These are phyloP conservation scores for Heliconius aoede DNA, from an alignment of 2,888 invertebrate genomes.

Conservation along the genomic window DNA sequence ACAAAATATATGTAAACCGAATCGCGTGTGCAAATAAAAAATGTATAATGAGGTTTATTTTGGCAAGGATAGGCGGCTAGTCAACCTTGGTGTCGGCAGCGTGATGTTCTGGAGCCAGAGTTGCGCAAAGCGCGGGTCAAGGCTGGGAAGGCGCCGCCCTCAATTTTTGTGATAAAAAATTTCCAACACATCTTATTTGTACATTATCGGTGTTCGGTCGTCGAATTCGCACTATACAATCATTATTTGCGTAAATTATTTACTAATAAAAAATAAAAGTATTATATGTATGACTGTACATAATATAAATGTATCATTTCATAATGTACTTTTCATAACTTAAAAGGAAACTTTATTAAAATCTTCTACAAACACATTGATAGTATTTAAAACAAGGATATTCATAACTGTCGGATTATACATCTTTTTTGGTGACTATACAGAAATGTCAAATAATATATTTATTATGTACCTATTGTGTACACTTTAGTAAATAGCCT, in stretches of 20 bases:
- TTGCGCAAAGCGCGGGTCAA: constrained; percentile 77
- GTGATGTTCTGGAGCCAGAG: constrained; percentile 58
- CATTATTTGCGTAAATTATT: background rate
- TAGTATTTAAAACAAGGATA: too few species aligned
- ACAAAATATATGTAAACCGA: constrained; percentile 37
- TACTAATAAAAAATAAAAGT: background rate
- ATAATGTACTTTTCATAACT: too few species aligned
- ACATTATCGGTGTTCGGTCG: constrained; percentile 55
- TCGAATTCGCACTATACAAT: constrained; percentile 49
- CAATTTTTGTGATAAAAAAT: constrained; percentile 71
- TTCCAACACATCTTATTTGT: constrained; percentile 62
- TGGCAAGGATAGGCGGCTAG: constrained; percentile 70
- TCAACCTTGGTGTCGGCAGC: constrained; percentile 66
- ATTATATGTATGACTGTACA: background rate
- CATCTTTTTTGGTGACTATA: too few species aligned
- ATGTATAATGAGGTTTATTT: constrained; percentile 56
- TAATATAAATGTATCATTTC: background rate
- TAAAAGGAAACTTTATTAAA: too few species aligned
- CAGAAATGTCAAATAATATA: constrained; percentile 47
- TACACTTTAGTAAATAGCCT: constrained; percentile 42
- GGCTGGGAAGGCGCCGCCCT: constrained; percentile 72
- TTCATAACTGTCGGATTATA: too few species aligned
- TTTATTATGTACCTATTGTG: too few species aligned
- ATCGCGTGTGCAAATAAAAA: constrained; percentile 50
- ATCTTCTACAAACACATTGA: too few species aligned